These are phyloP conservation scores for Glossophaga mutica DNA, from an alignment of 2,797 vertebrate species.

Conservation along the genomic window DNA sequence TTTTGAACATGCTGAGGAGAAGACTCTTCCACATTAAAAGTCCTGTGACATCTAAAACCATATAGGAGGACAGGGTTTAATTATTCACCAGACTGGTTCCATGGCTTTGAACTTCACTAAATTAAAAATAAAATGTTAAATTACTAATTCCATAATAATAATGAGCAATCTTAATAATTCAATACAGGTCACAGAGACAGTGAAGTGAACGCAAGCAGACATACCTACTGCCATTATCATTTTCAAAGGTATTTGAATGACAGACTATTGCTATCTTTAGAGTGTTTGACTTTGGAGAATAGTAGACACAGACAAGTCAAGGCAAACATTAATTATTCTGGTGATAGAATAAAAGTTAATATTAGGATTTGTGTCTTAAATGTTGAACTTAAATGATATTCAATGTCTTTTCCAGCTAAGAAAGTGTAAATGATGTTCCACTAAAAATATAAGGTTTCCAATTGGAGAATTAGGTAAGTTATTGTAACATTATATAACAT, in stretches of 20 bases:
- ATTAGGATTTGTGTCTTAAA: background rate
- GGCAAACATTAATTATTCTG: background rate
- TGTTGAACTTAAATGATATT: background rate
- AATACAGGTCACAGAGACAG: background rate
- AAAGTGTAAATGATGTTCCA: background rate
- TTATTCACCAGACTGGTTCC: background rate
- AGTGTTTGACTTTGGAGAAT: constrained; percentile 3
- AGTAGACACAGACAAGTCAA: background rate
- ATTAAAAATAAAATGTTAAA: background rate
- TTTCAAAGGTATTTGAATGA: background rate
- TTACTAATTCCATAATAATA: background rate
- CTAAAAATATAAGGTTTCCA: background rate
- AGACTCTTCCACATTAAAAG: background rate
- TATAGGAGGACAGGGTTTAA: background rate
- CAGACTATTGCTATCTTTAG: background rate
- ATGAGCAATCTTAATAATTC: background rate
- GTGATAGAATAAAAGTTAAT: constrained; percentile 17
- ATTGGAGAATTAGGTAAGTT: background rate
- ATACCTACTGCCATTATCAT: no score
- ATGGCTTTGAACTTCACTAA: background rate
- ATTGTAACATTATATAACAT: background rate
- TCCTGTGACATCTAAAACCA: background rate
- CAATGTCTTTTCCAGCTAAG: background rate
- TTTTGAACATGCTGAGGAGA: background rate
- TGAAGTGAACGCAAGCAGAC: background rate